Percentiles rank a stretch among this genome's conserved stretches.
phyloP scores from a whole-genome alignment of 2,797 vertebrate species.

The Phyllotis vaccarum region DNA sequence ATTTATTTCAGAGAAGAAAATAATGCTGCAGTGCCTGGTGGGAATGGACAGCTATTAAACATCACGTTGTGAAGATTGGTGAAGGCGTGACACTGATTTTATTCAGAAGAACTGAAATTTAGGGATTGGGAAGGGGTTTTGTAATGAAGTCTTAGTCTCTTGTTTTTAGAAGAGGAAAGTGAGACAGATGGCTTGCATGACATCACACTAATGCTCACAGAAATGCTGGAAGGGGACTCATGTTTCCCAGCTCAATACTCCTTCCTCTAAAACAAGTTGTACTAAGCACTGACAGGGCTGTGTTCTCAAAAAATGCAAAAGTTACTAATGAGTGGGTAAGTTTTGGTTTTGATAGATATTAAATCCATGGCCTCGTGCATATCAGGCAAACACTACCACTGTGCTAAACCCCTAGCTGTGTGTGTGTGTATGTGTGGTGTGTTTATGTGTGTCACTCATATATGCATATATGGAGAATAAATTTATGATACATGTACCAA shows the following conservation, averaged over 20 bases:
- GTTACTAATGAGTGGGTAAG: not conserved
- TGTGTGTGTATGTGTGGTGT: too few relatives aligned
- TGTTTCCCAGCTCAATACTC: not conserved
- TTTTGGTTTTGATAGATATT: not conserved
- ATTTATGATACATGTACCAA: not conserved
- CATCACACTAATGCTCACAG: not conserved
- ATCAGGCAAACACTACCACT: too few relatives aligned
- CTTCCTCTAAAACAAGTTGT: not conserved
- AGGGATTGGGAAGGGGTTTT: not conserved
- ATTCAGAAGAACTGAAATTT: slow-evolving; percentile 54
- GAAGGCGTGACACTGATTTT: not conserved
- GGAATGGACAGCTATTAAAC: not conserved
- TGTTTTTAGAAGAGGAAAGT: slow-evolving; percentile 39
- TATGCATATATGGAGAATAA: not conserved
- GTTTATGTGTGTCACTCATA: not conserved
- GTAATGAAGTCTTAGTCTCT: slow-evolving; percentile 9
- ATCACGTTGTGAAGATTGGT: not conserved
- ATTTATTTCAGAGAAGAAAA: slow-evolving; percentile 49
- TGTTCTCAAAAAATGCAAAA: slow-evolving; percentile 1
- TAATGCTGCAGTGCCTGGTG: not conserved
- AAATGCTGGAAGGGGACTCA: not conserved
- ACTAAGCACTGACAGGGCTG: not conserved
- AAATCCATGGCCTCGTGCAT: not conserved
- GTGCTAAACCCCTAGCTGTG: not conserved
- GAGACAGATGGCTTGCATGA: not conserved